These are phyloP conservation scores for Heterochromis multidens DNA, from an alignment of 2,113 vertebrate species.

Conservation along the genomic window DNA sequence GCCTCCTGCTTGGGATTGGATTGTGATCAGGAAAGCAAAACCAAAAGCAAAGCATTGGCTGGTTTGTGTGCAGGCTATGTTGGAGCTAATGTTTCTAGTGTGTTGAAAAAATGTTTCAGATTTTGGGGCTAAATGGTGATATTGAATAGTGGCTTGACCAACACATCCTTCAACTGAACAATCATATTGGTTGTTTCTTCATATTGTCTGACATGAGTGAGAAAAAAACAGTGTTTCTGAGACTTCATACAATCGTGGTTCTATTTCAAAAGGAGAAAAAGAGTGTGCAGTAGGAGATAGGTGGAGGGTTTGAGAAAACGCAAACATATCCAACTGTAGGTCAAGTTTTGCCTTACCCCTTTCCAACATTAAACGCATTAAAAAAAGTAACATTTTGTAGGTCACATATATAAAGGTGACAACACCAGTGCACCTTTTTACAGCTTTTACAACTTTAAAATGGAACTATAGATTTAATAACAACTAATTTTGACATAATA, in stretches of 20 bases:
- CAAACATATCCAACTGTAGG: neutral
- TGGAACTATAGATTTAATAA: no score
- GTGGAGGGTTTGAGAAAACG: neutral
- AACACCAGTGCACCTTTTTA: neutral
- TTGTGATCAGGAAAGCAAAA: neutral
- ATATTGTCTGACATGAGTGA: neutral
- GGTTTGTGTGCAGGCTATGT: neutral
- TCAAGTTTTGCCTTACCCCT: rapidly evolving
- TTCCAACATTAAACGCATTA: neutral
- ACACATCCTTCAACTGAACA: neutral
- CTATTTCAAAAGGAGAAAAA: neutral
- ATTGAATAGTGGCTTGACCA: neutral
- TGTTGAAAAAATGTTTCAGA: neutral
- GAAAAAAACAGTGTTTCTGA: neutral
- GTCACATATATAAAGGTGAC: neutral
- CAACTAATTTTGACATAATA: neutral
- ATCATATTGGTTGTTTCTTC: neutral
- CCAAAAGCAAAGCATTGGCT: neutral
- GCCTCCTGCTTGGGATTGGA: neutral
- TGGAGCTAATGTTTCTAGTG: neutral
- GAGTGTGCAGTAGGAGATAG: neutral
- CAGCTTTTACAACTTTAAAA: neutral
- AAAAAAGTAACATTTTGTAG: neutral
- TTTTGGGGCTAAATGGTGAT: neutral
- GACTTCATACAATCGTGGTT: neutral